Evolutionary conservation across 2,888 invertebrate genomes (phyloP).

Genomic region (Caenorhabditis doughertyi): DNA sequence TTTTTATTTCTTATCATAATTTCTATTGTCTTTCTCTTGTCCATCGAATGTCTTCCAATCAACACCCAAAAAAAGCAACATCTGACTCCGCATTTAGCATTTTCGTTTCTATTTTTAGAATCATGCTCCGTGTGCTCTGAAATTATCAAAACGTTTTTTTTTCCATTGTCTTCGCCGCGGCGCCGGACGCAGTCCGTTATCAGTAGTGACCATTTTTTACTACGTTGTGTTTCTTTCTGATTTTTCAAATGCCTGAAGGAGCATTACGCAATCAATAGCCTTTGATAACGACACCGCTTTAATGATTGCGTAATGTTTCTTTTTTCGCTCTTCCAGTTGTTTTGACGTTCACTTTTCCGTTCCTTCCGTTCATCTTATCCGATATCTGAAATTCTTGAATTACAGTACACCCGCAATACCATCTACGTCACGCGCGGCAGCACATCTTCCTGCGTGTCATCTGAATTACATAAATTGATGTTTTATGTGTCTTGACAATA

Average conservation of each 20-base stretch:
- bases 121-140: conserved; percentile 26
- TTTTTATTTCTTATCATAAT: conserved; percentile 36
- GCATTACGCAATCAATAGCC: conserved; percentile 26
- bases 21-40: conserved; percentile 41
- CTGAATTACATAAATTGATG: conserved; percentile 53
- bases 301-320: conserved; percentile 51
- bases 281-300: conserved; percentile 13
- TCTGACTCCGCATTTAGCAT: conserved; percentile 59
- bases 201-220: conserved; percentile 58
- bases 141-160: conserved; percentile 51
- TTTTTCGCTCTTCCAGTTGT: conserved; percentile 14
- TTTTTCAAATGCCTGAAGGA: conserved; percentile 40
- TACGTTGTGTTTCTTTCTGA: conserved; percentile 53
- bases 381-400: background rate
- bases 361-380: background rate
- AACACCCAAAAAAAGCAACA: conserved; percentile 54
- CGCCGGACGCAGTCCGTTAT: conserved; percentile 40
- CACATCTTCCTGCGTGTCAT: conserved; percentile 41
- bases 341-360: conserved; percentile 13
- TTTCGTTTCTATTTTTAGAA: conserved; percentile 52
- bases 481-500: conserved; percentile 62
- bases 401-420: conserved; percentile 49
- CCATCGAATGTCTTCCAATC: conserved; percentile 22
- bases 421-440: conserved; percentile 52
- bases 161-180: conserved; percentile 55